These are phyloP conservation scores for Catalaphyllia jardinei DNA, from an alignment of 64 coral and sea anemone genomes.

Conservation along the genomic window DNA sequence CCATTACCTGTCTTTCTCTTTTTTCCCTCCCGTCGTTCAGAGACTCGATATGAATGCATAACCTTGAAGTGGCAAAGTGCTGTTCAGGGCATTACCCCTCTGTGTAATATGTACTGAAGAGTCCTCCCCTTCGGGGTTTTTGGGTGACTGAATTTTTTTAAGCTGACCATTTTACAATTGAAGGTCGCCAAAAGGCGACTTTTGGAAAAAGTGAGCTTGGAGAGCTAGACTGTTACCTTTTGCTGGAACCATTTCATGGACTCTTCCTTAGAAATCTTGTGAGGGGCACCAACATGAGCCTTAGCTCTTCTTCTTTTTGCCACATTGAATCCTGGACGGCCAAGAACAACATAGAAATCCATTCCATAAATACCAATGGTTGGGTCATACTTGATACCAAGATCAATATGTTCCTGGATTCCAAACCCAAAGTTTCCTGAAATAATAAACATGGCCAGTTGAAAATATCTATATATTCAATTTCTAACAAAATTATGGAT, in stretches of 20 bases:
- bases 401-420: slow-evolving; percentile 99
- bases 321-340: slow-evolving; percentile 88
- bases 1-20: too few species aligned
- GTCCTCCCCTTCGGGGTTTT: too few species aligned
- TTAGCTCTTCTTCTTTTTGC: slow-evolving; percentile 68
- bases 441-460: neutral
- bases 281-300: slow-evolving; percentile 68
- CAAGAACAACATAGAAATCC: slow-evolving; percentile 96
- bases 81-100: too few species aligned
- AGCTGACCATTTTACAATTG: too few species aligned
- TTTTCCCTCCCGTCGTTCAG: too few species aligned
- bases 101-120: too few species aligned
- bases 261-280: slow-evolving; percentile 89
- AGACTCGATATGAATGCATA: too few species aligned
- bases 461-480: neutral
- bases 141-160: too few species aligned
- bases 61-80: too few species aligned
- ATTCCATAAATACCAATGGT: slow-evolving; percentile 99
- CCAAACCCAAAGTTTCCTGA: slow-evolving; percentile 97
- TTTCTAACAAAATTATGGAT: too few species aligned
- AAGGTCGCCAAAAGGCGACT: too few species aligned
- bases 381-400: slow-evolving; percentile 99
- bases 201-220: too few species aligned
- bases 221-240: slow-evolving; percentile 90
- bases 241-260: slow-evolving; percentile 99